These are phyloP conservation scores for Crioceris asparagi DNA, from an alignment of 2,888 invertebrate species.

Conservation along the genomic window DNA sequence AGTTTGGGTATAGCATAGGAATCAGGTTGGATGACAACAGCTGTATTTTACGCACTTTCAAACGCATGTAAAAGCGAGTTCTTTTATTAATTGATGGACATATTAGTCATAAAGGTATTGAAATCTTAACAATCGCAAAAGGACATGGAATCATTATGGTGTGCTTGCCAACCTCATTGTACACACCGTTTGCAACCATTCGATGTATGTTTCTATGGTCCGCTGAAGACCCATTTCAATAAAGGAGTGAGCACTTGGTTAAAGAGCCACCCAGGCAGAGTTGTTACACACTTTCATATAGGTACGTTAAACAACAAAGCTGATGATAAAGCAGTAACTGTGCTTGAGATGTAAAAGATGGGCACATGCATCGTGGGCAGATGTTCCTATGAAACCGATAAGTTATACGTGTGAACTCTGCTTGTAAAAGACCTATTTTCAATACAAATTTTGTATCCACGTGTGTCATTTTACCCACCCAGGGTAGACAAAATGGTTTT, in stretches of 20 bases:
- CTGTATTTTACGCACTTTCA: background rate
- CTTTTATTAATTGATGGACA: background rate
- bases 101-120: background rate
- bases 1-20: background rate
- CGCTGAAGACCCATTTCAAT: background rate
- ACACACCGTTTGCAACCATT: constrained; percentile 13
- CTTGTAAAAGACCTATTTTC: background rate
- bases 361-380: background rate
- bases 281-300: too few relatives aligned
- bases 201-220: constrained; percentile 5
- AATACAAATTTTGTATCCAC: background rate
- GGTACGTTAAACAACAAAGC: background rate
- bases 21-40: background rate
- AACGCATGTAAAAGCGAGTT: background rate
- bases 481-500: too few relatives aligned
- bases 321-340: background rate
- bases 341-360: background rate
- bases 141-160: too few relatives aligned
- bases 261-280: background rate
- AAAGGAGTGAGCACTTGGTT: background rate
- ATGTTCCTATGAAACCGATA: background rate
- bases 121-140: background rate
- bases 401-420: background rate
- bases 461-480: too few relatives aligned
- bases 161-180: too few relatives aligned